Percentiles rank a stretch among this genome's conserved stretches.
Evolutionary conservation across 2,113 vertebrate species (phyloP).

Genomic region (Myodes glareolus): DNA sequence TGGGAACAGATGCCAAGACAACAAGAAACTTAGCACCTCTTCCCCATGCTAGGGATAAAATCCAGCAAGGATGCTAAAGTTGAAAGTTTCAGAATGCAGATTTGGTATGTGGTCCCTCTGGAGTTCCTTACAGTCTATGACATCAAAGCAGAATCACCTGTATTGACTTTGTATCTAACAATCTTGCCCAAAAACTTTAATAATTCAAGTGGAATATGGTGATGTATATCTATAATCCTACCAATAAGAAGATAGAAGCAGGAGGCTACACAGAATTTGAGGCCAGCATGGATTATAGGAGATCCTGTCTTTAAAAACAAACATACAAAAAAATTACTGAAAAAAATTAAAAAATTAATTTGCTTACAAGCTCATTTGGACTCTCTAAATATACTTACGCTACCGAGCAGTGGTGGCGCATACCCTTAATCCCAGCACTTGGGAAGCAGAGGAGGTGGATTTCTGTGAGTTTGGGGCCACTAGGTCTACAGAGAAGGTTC

Average conservation of each 20-base stretch:
- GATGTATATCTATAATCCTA: not conserved
- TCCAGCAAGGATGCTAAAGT: not conserved
- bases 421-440: too few species aligned
- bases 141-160: not conserved
- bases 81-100: not conserved
- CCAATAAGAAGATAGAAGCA: not conserved
- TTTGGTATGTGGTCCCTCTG: not conserved
- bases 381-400: not conserved
- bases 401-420: too few species aligned
- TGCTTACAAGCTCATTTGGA: not conserved
- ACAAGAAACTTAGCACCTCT: not conserved
- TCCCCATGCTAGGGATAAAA: not conserved
- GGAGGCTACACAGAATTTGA: not conserved
- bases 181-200: not conserved
- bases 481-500: not conserved
- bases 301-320: not conserved
- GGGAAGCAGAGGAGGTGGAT: too few species aligned
- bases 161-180: not conserved
- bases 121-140: not conserved
- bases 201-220: not conserved
- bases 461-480: too few species aligned
- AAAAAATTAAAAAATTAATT: not conserved
- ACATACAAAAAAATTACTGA: not conserved
- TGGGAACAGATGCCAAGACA: not conserved
- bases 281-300: not conserved